A percentile compares a stretch with the other conserved stretches of the same genome.
These are phyloP conservation scores for Rhogogaster chlorosoma DNA, from an alignment of 2,888 invertebrate genomes.

Conservation along the genomic window DNA sequence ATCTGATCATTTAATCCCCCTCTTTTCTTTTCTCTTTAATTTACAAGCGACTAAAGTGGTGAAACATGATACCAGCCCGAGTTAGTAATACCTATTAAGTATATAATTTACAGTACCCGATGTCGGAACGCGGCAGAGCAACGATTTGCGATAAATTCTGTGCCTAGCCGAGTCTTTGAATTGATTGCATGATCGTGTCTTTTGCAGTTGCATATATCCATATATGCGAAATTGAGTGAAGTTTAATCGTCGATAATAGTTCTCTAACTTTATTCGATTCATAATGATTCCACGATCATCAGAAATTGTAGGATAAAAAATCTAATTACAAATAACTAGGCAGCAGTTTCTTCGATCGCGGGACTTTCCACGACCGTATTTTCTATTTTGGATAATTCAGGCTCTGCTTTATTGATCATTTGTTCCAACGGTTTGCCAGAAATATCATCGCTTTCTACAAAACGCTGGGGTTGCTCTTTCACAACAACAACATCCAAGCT, in stretches of 20 bases:
- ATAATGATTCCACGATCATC: slow-evolving; percentile 13
- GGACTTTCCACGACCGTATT: slow-evolving; percentile 65
- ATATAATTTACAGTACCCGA: slow-evolving; percentile 5
- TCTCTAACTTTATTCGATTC: slow-evolving; percentile 14
- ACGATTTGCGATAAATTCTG: slow-evolving; percentile 25
- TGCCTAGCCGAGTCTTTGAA: neutral
- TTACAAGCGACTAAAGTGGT: slow-evolving; percentile 30
- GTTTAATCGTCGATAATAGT: neutral
- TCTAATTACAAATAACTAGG: slow-evolving; percentile 63
- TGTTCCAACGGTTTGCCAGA: neutral
- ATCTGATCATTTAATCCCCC: neutral
- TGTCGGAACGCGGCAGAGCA: neutral
- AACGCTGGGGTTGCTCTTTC: slow-evolving; percentile 10
- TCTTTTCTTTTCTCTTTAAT: neutral
- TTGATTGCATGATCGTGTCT: neutral
- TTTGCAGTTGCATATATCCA: neutral
- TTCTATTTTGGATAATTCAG: slow-evolving; percentile 60
- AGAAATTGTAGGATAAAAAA: slow-evolving; percentile 48
- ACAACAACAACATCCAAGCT: slow-evolving; percentile 33
- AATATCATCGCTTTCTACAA: slow-evolving; percentile 14
- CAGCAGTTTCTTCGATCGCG: slow-evolving; percentile 72
- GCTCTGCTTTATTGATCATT: slow-evolving; percentile 59
- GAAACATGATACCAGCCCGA: neutral
- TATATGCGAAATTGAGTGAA: neutral
- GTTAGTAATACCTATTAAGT: slow-evolving; percentile 34